Percentiles rank a stretch among this genome's conserved stretches.
These are phyloP conservation scores for Diadumene lineata DNA, from an alignment of 92 coral and sea anemone genomes.

Conservation along the genomic window DNA sequence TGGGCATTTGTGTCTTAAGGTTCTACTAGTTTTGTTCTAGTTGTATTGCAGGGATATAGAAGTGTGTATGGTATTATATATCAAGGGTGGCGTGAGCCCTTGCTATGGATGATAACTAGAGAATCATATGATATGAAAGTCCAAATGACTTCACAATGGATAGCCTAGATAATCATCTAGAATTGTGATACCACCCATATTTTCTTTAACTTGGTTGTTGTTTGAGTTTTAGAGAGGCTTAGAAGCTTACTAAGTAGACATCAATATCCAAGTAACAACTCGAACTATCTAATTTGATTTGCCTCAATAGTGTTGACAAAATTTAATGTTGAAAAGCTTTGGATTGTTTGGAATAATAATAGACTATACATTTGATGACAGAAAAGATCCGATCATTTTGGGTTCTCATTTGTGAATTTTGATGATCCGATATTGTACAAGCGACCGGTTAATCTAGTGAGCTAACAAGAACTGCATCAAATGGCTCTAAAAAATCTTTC, in stretches of 20 bases:
- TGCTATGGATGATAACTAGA: conserved; percentile 1
- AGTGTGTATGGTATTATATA: background rate
- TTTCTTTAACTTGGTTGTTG: conserved; percentile 18
- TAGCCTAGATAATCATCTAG: conserved; percentile 49
- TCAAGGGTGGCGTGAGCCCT: conserved; percentile 33
- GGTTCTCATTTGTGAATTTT: conserved; percentile 28
- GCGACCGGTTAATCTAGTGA: conserved; percentile 24
- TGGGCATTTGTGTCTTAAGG: background rate
- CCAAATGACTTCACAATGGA: conserved; percentile 31
- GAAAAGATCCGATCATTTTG: conserved; percentile 26
- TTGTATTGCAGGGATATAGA: background rate
- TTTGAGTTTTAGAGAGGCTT: conserved; percentile 7
- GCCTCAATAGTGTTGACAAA: conserved; percentile 41
- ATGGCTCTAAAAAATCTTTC: too few species aligned
- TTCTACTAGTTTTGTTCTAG: background rate
- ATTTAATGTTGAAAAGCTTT: conserved; percentile 24
- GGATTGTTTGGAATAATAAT: conserved; percentile 36
- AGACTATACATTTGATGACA: conserved; percentile 35
- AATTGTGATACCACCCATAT: conserved; percentile 53
- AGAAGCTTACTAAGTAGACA: conserved; percentile 14
- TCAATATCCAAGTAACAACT: conserved; percentile 2
- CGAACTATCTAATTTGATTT: conserved; percentile 32
- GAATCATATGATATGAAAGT: conserved; percentile 28
- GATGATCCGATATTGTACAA: conserved; percentile 27
- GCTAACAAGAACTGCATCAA: conserved; percentile 18